These are phyloP conservation scores for Pegea sp. DNA, from an alignment of 23 tunicate species.

Conservation along the genomic window DNA sequence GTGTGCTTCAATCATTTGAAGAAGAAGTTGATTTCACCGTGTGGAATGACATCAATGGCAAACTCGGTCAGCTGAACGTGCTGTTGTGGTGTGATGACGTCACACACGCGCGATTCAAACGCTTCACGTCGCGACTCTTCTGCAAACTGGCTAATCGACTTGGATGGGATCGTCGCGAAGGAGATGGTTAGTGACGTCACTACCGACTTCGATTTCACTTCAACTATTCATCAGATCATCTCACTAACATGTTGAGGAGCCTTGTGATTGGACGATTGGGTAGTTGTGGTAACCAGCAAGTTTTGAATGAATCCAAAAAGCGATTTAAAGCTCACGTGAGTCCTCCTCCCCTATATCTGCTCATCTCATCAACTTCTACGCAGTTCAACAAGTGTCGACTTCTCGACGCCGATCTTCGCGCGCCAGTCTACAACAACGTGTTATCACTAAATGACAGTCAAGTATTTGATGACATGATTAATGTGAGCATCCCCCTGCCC, in stretches of 20 bases:
- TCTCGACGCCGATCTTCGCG: slow-evolving; percentile 51
- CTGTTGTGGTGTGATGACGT: slow-evolving; percentile 61
- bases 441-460: no score
- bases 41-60: slow-evolving; percentile 58
- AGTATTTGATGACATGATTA: no score
- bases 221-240: slow-evolving; percentile 20
- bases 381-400: slow-evolving; percentile 20
- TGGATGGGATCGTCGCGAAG: slow-evolving; percentile 60
- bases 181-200: slow-evolving; percentile 21
- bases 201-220: not conserved
- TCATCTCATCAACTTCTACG: not conserved
- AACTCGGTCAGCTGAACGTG: slow-evolving; percentile 12
- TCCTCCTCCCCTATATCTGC: not conserved
- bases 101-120: slow-evolving; percentile 26
- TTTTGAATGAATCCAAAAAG: slow-evolving; percentile 33
- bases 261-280: slow-evolving; percentile 64
- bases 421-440: slow-evolving; percentile 60
- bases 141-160: slow-evolving; percentile 8
- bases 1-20: slow-evolving; percentile 40
- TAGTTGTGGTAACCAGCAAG: slow-evolving; percentile 41
- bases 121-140: slow-evolving; percentile 21
- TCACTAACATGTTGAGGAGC: slow-evolving; percentile 62
- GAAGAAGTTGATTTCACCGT: slow-evolving; percentile 70
- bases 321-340: slow-evolving; percentile 41
- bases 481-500: no score